Base-by-base conservation (phyloP, 2,113 vertebrate species). In the Ptychochromis oligacanthus region DNA sequence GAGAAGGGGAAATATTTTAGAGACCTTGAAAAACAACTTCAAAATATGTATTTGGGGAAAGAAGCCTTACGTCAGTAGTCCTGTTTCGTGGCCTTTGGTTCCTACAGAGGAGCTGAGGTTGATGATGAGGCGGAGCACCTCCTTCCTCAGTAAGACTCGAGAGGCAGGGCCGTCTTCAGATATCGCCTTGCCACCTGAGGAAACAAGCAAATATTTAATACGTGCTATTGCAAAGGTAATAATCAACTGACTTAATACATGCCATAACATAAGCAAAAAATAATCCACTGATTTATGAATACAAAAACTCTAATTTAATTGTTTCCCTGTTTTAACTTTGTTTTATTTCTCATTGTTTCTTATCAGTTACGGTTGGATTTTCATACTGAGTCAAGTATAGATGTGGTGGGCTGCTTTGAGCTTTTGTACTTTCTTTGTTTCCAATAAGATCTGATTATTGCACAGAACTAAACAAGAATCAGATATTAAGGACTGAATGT, bases 61-160 rank as follows among this genome's bases (percentile, higher is more conserved):
- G n/a, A 49, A 28, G 72, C 18, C 96, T 97, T 96, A 99, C 98
- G 98, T 99, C 92, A 99, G 93, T 64, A 99, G 96, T 85, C 98
- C 98, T 1, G 98, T 99, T 95, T 99, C 98, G 82, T 99, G 97
- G 88, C 98, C 97, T 93, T 99, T 99, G 43, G 98, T 99, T 94
- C 98, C 98, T 46, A 99, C 98, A 12, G 98, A 99, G 86, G 98
- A 99, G 95, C 98, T 99, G 91, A 99, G 95, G 92, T 99, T 99
- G 91, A 99, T 94, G 72, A 99, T 98, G 88, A 99, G 96, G 55
- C 98, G 97, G 75, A 99, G 94, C 43, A 99, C 98, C 93, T 99
- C 98, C 92, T 99, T 99, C 81, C 98, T 95, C 86, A 99, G 95
- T 82, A 99, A 93, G 84, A 99, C 97, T 43, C 97, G 96, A 91